A percentile compares a stretch with the other conserved stretches of the same genome.
Evolutionary conservation across 2,113 vertebrate genomes (phyloP).

Genomic region (Ancistrus triradiatus): DNA sequence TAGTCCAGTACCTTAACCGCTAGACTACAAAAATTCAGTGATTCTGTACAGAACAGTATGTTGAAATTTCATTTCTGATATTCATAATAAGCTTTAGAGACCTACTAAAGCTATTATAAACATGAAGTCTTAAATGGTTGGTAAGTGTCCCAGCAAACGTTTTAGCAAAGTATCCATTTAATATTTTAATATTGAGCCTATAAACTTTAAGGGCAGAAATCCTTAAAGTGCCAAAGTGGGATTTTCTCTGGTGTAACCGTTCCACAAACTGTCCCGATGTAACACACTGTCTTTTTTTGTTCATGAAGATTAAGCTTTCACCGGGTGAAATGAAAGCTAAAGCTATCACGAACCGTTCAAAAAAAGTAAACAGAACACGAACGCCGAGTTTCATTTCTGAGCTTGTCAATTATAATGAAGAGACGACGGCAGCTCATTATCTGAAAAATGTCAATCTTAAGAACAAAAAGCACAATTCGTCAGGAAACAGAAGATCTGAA

Average conservation of each 20-base stretch:
- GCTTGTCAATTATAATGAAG: no score
- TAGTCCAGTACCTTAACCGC: no score
- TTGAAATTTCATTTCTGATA: neutral
- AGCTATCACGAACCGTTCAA: no score
- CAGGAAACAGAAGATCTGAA: no score
- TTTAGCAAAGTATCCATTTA: neutral
- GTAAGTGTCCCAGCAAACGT: neutral
- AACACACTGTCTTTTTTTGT: neutral
- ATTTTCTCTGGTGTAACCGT: neutral
- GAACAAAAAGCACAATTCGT: no score
- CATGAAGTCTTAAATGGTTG: neutral
- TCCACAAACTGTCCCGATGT: neutral
- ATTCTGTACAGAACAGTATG: no score
- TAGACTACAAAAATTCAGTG: no score
- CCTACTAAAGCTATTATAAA: slow-evolving; percentile 24
- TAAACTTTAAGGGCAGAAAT: slow-evolving; percentile 1
- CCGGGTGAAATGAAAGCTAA: neutral
- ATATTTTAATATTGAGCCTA: slow-evolving; percentile 9
- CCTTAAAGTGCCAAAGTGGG: neutral
- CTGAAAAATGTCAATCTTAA: no score
- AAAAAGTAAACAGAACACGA: no score
- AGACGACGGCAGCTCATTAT: no score
- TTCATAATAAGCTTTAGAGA: slow-evolving; percentile 6
- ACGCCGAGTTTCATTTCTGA: no score
- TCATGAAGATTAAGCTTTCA: neutral